Evolutionary conservation across 1,140 invertebrate species (phyloP).

Genomic region (Paraescarpia echinospica): DNA sequence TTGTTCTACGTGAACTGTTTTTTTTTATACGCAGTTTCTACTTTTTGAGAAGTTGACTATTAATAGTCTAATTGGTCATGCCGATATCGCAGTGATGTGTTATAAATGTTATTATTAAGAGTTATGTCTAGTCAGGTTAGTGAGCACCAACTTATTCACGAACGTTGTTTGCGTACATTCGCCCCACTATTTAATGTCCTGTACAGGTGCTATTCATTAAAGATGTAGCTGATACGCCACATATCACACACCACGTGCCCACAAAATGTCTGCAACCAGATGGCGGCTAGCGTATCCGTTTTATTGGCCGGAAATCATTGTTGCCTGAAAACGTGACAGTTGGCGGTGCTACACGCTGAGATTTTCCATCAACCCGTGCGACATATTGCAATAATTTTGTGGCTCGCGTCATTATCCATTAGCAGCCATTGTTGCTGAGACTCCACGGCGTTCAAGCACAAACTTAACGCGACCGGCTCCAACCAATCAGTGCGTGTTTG

Average conservation of each 20-base stretch:
- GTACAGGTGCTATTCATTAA: neutral
- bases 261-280: neutral
- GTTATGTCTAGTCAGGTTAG: no score
- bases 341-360: neutral
- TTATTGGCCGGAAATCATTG: neutral
- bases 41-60: no score
- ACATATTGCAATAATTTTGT: neutral
- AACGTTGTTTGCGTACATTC: neutral
- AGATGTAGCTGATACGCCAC: neutral
- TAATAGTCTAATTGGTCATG: no score
- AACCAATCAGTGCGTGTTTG: neutral
- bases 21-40: no score
- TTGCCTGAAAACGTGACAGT: neutral
- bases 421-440: neutral
- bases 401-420: neutral
- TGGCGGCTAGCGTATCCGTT: neutral
- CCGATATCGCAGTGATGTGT: no score
- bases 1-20: no score
- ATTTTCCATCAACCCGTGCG: neutral
- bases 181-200: neutral
- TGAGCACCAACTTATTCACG: neutral
- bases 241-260: neutral
- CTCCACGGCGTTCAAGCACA: neutral
- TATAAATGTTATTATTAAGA: no score
- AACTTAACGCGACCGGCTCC: neutral